Base-by-base conservation (phyloP, 2,888 invertebrate genomes). In the Cryptus armator region DNA sequence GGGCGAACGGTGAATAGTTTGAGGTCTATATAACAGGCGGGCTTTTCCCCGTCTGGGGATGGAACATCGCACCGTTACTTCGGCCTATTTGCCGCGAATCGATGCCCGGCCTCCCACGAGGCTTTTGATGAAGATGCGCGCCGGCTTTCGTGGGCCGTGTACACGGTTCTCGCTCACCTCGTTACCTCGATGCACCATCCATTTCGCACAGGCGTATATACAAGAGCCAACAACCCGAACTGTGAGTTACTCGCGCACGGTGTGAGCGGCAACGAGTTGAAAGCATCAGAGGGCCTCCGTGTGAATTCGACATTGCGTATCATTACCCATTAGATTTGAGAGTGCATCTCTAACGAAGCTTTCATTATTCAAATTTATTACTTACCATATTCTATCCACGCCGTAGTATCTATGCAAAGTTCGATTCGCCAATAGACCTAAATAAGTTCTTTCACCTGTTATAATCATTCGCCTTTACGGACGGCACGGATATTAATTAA, bases 61-160 rank as follows among this genome's bases (percentile, higher is more conserved):
- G 64, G 62, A 68, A 59, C 29, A 62, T 67, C 66, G 56, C 67
- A 71, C 53, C 71, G 76, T 82, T 74, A 81, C 84, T 81, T 75
- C 70, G 70, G 66, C 70, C 75, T 81, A 84, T 84, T 78, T 67
- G 78, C 67, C 48, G 56, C 72, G 79, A 86, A 84, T 83, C 81
- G 75, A 86, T 83, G 78, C 59, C 71, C 56, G 56, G 76, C 66
- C 74, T 80, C 83, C 75, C 85, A 72, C 59, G 67, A 77, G 67
- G 85, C 85, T 83, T 83, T 85, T 85, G 72, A 85, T 83, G 83
- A 85, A 75, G 75, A 85, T 85, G 76, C 62, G 83, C 79, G 62
- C 59, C 56, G 44, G 78, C 46, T 51, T 51, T 77, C 62, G 56
- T 62, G 48, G 46, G 70, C 66, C 67, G 24, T 84, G 56, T 80